These are phyloP conservation scores for Ostrea denselamellosa DNA, from an alignment of 1,140 invertebrate species.

Conservation along the genomic window DNA sequence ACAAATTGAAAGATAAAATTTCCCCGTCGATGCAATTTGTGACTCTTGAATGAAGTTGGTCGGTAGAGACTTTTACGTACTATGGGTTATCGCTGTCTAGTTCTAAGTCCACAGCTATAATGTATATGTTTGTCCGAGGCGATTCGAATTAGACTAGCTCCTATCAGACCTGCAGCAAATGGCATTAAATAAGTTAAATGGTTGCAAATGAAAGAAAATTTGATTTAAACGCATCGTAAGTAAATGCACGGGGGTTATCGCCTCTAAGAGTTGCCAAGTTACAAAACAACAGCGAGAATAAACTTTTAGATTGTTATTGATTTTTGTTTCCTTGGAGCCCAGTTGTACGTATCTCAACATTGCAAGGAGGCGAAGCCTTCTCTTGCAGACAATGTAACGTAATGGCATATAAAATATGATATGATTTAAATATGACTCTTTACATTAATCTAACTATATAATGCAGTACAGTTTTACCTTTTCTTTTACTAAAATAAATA, in stretches of 20 bases:
- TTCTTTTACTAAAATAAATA: too few relatives aligned
- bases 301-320: too few relatives aligned
- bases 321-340: too few relatives aligned
- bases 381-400: too few relatives aligned
- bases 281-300: neutral
- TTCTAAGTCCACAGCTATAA: neutral
- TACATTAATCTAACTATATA: too few relatives aligned
- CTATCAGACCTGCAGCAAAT: conserved; percentile 13
- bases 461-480: too few relatives aligned
- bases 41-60: conserved; percentile 27
- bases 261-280: neutral
- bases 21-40: conserved; percentile 25
- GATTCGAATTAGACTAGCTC: neutral
- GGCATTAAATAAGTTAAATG: neutral
- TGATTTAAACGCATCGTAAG: neutral
- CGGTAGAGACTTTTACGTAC: conserved; percentile 23
- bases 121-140: conserved; percentile 31
- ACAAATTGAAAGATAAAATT: conserved; percentile 40
- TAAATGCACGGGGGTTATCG: neutral
- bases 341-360: too few relatives aligned
- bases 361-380: too few relatives aligned
- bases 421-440: too few relatives aligned
- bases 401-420: too few relatives aligned
- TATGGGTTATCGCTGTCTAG: conserved; percentile 7
- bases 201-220: conserved; percentile 8